A percentile compares a stretch with the other conserved stretches of the same genome.
phyloP scores from a whole-genome alignment of 2,797 vertebrate genomes.

The Chrosomus eos region DNA sequence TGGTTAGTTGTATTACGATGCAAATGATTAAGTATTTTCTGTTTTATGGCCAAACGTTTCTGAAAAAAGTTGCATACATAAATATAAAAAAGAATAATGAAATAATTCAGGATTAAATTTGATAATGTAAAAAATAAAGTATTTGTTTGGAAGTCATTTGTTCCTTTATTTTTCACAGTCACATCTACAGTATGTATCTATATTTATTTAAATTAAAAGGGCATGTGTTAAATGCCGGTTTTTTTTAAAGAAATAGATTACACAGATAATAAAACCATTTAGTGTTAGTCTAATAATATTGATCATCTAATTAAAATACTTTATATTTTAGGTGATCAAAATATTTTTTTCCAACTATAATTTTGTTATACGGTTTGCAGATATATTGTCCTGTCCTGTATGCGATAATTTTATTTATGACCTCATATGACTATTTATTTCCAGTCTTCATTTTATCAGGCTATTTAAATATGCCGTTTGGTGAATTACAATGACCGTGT shows the following conservation, averaged over 20 bases:
- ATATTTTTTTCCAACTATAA: too few relatives aligned
- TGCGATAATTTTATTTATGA: not conserved
- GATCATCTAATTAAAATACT: not conserved
- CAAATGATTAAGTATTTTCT: not conserved
- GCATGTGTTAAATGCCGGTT: not conserved
- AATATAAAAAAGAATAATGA: not conserved
- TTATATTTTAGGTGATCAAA: not conserved
- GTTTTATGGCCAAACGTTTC: not conserved
- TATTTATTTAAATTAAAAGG: not conserved
- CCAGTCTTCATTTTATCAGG: not conserved
- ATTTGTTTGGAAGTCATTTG: not conserved
- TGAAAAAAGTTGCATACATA: too few relatives aligned
- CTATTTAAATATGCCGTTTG: not conserved
- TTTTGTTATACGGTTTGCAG: not conserved
- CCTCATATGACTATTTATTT: not conserved
- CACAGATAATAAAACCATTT: too few relatives aligned
- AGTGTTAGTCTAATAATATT: too few relatives aligned
- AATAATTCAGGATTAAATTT: not conserved
- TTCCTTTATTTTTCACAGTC: not conserved
- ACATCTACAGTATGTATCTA: not conserved
- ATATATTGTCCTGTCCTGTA: not conserved
- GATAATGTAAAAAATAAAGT: fast-evolving
- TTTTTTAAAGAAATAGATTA: too few relatives aligned
- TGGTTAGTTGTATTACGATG: not conserved
- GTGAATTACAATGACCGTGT: not conserved